phyloP scores from a whole-genome alignment of 2,888 invertebrate genomes.

The Aporophyla nigra region DNA sequence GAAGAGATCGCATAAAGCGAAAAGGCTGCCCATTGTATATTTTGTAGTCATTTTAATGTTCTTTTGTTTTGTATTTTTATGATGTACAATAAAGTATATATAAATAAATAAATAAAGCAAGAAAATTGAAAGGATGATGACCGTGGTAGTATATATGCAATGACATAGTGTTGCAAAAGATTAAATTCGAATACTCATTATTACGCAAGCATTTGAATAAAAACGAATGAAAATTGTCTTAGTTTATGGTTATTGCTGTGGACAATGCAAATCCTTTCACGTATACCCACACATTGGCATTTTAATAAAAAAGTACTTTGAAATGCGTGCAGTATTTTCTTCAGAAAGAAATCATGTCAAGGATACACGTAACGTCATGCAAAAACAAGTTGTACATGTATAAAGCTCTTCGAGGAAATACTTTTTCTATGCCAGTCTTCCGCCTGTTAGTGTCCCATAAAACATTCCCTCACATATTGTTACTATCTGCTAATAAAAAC shows the following conservation, averaged over 20 bases:
- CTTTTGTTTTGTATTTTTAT: too few relatives aligned
- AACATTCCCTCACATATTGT: conserved; percentile 49
- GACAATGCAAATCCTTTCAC: background rate
- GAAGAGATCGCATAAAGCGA: too few relatives aligned
- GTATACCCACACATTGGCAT: background rate
- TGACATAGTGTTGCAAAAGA: background rate
- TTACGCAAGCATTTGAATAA: background rate
- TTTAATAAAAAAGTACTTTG: conserved; percentile 5
- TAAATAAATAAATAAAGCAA: too few relatives aligned
- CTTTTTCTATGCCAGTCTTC: conserved; percentile 44
- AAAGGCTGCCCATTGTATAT: too few relatives aligned
- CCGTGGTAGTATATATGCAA: background rate
- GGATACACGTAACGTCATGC: conserved; percentile 18
- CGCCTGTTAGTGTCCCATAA: conserved; percentile 37
- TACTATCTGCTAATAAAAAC: conserved; percentile 63
- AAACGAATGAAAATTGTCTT: background rate
- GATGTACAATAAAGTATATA: too few relatives aligned
- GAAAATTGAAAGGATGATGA: too few relatives aligned
- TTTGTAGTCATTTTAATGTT: too few relatives aligned
- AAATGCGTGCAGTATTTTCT: background rate
- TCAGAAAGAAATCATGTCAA: conserved; percentile 39
- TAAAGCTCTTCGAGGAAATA: conserved; percentile 35
- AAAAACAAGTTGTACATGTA: conserved; percentile 27
- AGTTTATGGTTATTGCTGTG: background rate
- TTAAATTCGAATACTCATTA: background rate